Base-by-base conservation (phyloP, 2,113 vertebrate genomes). In the Peromyscus maniculatus region DNA sequence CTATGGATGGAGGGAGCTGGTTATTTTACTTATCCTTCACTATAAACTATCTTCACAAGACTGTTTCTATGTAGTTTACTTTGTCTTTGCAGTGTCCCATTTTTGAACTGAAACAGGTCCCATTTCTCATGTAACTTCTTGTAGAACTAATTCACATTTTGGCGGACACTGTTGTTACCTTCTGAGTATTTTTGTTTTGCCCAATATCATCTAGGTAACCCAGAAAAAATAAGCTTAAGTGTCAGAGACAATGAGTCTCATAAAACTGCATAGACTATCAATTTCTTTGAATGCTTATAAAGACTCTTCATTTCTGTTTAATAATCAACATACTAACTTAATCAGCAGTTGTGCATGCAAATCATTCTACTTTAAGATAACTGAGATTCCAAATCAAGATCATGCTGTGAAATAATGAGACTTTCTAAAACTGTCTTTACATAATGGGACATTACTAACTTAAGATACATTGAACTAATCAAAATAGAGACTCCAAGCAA, bases 361-460 rank as follows among this genome's bases (percentile, higher is more conserved):
- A 96, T 92, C 46, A 92, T 79, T 64, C 82, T 89, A n/a, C 82
- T 95, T 96, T 87, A 92, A 91, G 75, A 94, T 93, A 87, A 55
- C 79, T 95, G 74, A 96, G 93, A 95, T 89, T 94, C 49, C 33
- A 87, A 96, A 94, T 96, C 84, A 95, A 94, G 78, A 66, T 69
- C 86, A 94, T 74, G 69, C 86, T 97, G 91, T 94, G 96, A 95
- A 93, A 67, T 96, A 96, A 97, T 91, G 75, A 97, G 91, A 77
- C 19, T 83, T 91, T 91, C 89, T 94, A 95, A 96, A 96, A 93
- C 80, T 66, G 84, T 59, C 75, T 92, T 66, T 67, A 72, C 9
- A 75, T 80, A 92, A 71, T 49, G 74, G 55, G 59, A 87, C 43
- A 87, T 67, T 49, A 91, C 39, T 93, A 78, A 66, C 31, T 89